Evolutionary conservation across 1,140 invertebrate genomes (phyloP).

Genomic region (Anoplophora glabripennis): DNA sequence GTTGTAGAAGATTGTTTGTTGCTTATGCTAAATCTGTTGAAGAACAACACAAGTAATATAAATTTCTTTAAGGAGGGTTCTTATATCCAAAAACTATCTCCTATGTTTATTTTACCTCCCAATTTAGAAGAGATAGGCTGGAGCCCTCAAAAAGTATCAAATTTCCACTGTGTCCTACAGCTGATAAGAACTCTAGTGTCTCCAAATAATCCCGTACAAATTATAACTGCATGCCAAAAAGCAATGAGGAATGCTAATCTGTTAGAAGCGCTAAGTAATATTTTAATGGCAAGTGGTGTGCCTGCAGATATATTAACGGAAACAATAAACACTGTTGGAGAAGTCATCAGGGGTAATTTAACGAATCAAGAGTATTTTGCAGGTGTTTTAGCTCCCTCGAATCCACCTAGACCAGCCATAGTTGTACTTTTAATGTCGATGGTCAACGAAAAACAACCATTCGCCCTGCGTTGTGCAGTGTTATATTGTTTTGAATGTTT

Average conservation of each 20-base stretch:
- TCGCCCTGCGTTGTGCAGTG: constrained; percentile 82
- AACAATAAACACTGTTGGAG: constrained; percentile 92
- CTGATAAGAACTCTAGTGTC: constrained; percentile 70
- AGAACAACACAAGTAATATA: constrained; percentile 96
- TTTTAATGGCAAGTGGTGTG: constrained; percentile 94
- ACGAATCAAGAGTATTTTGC: constrained; percentile 92
- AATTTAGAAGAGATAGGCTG: constrained; percentile 76
- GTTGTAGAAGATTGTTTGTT: constrained; percentile 97
- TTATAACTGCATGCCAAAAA: constrained; percentile 79
- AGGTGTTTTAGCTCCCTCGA: constrained; percentile 87
- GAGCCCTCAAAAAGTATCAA: constrained; percentile 93
- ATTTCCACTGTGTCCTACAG: constrained; percentile 88
- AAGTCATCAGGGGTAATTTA: constrained; percentile 88
- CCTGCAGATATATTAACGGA: constrained; percentile 95
- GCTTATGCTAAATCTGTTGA: constrained; percentile 91
- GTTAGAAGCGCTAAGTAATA: constrained; percentile 78
- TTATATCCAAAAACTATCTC: constrained; percentile 85
- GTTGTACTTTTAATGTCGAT: constrained; percentile 96
- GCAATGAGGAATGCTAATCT: constrained; percentile 82
- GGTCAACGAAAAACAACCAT: constrained; percentile 98
- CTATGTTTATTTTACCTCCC: constrained; percentile 78
- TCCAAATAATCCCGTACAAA: constrained; percentile 50
- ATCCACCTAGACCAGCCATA: constrained; percentile 87
- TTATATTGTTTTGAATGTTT: constrained; percentile 98
- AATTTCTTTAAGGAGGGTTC: constrained; percentile 98